Evolutionary conservation across 2,888 invertebrate genomes (phyloP), one percentile per base, ranked within the genome.

Genomic region (Pammene fasciana): DNA sequence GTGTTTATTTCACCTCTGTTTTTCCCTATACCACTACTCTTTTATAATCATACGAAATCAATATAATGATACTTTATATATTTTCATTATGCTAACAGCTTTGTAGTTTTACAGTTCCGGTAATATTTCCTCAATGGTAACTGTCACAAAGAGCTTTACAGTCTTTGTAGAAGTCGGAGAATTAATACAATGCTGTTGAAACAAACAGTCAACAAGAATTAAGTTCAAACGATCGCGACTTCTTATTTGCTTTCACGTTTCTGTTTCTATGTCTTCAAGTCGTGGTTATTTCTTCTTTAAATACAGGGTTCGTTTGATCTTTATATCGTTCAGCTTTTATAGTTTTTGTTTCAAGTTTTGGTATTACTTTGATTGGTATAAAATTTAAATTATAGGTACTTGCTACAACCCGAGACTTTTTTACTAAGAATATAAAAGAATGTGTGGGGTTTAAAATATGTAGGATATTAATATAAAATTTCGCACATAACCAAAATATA

Each of bases 121-220:
- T 46, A 10, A 41, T 18, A 26, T 52, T 62, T 50, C 50, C 50
- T 61, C 50, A 38, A 48, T 48, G 50, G 50, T 26, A 13, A 50
- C 41, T 38, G 11, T 41, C 43, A 8, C 48, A 38, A 46, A 61
- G 41, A 50, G 62, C 50, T 62, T 45, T 46, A n/a, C 38, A 62
- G 62, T 52, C 50, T 62, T 62, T 18, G 41, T 50, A 8, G 13
- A 62, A 50, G 13, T 62, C 50, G 13, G n/a, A 38, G 41, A 50
- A 62, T 62, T 41, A 41, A 41, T 52, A 62, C 62, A 61, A 61
- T 62, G 41, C 62, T 41, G 38, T 41, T 41, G 26, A 41, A 41
- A 52, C 61, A 61, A 61, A 61, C 18, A 18, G 26, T 11, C 11
- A 57, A 57, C 36, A 38, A 48, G 48, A 48, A 36, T 48, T 5